phyloP scores from a whole-genome alignment of 35 echinoderm and acorn worm genomes.

The Apostichopus californicus region DNA sequence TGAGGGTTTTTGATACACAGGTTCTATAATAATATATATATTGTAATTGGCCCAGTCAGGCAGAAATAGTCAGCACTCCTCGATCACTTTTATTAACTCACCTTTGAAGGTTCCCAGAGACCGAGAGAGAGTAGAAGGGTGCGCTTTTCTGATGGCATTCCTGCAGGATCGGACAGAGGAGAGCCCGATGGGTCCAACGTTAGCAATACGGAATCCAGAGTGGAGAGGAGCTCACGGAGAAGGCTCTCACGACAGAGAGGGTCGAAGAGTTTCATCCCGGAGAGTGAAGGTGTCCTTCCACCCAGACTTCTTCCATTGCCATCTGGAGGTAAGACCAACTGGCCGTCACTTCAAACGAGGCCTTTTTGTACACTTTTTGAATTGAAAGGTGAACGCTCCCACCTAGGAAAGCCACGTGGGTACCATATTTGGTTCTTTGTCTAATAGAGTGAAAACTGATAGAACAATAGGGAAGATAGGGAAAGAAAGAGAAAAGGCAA shows the following conservation, averaged over 20 bases:
- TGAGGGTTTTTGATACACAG: too few relatives aligned
- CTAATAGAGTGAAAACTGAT: too few relatives aligned
- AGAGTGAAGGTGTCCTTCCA: conserved; percentile 77
- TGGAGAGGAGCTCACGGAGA: conserved; percentile 47
- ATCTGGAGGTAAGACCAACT: conserved; percentile 67
- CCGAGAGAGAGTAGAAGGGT: conserved; percentile 78
- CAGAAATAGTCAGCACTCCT: too few relatives aligned
- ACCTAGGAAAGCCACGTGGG: too few relatives aligned
- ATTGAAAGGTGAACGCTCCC: too few relatives aligned
- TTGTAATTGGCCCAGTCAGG: too few relatives aligned
- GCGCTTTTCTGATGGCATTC: conserved; percentile 89
- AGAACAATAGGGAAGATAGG: too few relatives aligned
- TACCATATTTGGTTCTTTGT: too few relatives aligned
- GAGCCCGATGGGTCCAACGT: conserved; percentile 48
- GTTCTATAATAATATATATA: too few relatives aligned
- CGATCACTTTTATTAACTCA: not conserved
- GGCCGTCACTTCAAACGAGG: too few relatives aligned
- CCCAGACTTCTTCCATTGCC: conserved; percentile 72
- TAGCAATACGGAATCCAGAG: conserved; percentile 1
- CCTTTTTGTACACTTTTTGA: too few relatives aligned
- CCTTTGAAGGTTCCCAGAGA: conserved; percentile 60
- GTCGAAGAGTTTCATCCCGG: conserved; percentile 82
- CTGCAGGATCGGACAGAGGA: conserved; percentile 73
- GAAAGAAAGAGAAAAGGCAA: too few relatives aligned
- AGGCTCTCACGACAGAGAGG: conserved; percentile 43